Conservation (phyloP, 2,888 invertebrate species). For the Zaprionus lineosus region DNA sequence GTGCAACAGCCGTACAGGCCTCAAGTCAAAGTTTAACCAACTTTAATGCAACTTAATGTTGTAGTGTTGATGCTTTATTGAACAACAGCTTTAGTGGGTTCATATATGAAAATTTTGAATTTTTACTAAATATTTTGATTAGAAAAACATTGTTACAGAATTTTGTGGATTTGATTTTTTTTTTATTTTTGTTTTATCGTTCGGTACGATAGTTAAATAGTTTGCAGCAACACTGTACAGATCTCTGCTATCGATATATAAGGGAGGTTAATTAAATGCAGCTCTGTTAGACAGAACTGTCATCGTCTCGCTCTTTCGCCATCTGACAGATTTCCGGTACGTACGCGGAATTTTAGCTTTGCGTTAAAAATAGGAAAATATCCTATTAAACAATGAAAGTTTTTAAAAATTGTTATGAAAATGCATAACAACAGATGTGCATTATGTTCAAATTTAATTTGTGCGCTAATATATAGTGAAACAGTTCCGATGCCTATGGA, state of each 20-base stretch:
- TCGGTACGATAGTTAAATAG: constrained; percentile 20
- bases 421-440: constrained; percentile 20
- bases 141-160: constrained; percentile 40
- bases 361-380: constrained; percentile 51
- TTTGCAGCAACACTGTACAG: constrained; percentile 33
- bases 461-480: background rate
- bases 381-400: constrained; percentile 27
- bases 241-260: constrained; percentile 36
- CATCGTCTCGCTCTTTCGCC: constrained; percentile 81
- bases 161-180: constrained; percentile 32
- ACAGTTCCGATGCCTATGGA: constrained; percentile 72
- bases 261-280: constrained; percentile 21
- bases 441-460: constrained; percentile 8
- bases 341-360: constrained; percentile 77
- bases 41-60: constrained; percentile 60
- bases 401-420: constrained; percentile 39
- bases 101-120: constrained; percentile 59
- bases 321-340: constrained; percentile 83
- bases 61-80: constrained; percentile 16
- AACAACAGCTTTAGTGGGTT: constrained; percentile 20
- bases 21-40: constrained; percentile 23
- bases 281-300: constrained; percentile 43
- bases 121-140: constrained; percentile 10
- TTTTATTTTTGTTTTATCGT: constrained; percentile 37
- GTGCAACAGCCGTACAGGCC: constrained; percentile 35